Base-by-base conservation (phyloP, 2,888 invertebrate genomes). In the Tenthredo mesomela region DNA sequence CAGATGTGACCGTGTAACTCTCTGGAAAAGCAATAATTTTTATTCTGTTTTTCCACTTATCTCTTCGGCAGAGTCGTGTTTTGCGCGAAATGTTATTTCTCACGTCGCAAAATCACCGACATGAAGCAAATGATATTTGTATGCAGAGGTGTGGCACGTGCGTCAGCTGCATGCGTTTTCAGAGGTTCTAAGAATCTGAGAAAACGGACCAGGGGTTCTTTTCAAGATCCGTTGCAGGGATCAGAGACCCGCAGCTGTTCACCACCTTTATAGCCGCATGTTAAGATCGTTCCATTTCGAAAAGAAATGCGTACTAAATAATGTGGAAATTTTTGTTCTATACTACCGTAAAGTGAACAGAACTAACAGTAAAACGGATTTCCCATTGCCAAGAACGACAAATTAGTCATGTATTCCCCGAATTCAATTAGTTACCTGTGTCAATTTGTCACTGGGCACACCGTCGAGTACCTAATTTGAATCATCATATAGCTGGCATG, bases 191-290 rank as follows among this genome's bases (percentile, higher is more conserved):
- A 25, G 84, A 70, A 78, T 37, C 54, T 12, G 80, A 82, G 71
- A 67, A 84, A 84, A 80, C 70, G 33, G 67, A 33, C 67, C 15
- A n/a, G 77, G 58, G 84, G 33, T 82, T 78, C 61, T 54, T 67
- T 61, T 61, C 33, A 37, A 61, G 61, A 80, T 80, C 80, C 58
- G 70, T 70, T 50, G 86, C 47, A 47, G 47, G 87, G 87, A 88
- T 87, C 87, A 25, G 86, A 87, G 87, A 87, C 87, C 87, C 84
- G 87, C 87, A 88, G 86, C 87, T 87, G 88, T 87, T 87, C 87
- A 80, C 82, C 84, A 25, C 47, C 77, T 82, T 71, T 82, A 71
- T 58, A 25, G 15, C 75, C 25, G n/a, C 43, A n/a, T 29, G 29
- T 29, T 54, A 18, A 50, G 54, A 50, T 77, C 50, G 29, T 77